Conservation (phyloP, 1,140 invertebrate genomes). For the Diorhabda carinulata region DNA sequence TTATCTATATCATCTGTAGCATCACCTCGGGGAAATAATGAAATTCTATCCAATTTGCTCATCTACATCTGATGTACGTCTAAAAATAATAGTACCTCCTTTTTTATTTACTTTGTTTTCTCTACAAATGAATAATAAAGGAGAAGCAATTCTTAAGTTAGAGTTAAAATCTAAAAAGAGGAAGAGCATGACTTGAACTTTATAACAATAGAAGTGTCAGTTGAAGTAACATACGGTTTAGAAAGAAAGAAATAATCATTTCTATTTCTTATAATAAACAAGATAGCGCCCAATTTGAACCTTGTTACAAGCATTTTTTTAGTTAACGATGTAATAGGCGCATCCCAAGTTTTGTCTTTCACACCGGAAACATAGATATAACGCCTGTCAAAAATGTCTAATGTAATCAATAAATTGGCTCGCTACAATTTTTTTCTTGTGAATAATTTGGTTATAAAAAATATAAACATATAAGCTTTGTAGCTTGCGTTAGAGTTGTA, state of each 20-base stretch:
- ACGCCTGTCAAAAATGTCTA: neutral
- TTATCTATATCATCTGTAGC: too few relatives aligned
- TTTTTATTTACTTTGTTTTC: too few relatives aligned
- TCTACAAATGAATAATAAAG: too few relatives aligned
- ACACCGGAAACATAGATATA: neutral
- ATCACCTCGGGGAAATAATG: too few relatives aligned
- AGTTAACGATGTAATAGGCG: constrained; percentile 2
- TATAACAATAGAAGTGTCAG: neutral
- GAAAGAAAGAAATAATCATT: neutral
- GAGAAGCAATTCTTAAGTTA: too few relatives aligned
- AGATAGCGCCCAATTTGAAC: neutral
- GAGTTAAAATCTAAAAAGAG: neutral
- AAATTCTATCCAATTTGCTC: too few relatives aligned
- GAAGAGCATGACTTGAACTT: neutral
- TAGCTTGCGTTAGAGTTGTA: too few relatives aligned
- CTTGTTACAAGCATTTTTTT: neutral
- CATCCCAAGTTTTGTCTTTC: neutral
- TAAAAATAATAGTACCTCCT: too few relatives aligned
- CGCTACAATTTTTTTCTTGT: too few relatives aligned
- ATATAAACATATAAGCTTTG: too few relatives aligned
- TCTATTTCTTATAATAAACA: constrained; percentile 3
- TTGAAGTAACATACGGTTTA: neutral
- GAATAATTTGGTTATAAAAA: too few relatives aligned
- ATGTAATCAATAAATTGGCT: neutral
- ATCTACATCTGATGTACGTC: too few relatives aligned